Evolutionary conservation across 1,140 invertebrate species (phyloP).

Genomic region (Orius insidiosus): DNA sequence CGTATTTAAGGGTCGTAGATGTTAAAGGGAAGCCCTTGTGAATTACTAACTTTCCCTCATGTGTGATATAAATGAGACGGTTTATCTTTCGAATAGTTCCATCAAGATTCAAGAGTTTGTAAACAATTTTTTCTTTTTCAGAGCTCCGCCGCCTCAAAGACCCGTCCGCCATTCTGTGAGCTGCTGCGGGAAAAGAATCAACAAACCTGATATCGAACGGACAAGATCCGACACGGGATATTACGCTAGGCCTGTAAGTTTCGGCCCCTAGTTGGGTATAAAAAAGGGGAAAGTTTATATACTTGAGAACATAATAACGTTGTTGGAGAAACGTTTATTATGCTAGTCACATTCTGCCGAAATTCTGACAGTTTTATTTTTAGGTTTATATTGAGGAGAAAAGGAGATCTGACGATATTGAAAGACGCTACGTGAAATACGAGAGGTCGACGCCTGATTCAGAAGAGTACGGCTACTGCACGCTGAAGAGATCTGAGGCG

Average conservation of each 20-base stretch:
- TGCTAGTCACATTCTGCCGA: too few relatives aligned
- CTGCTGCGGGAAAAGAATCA: constrained; percentile 5
- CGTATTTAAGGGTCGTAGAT: too few relatives aligned
- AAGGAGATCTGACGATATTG: constrained; percentile 1
- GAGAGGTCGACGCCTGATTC: not conserved
- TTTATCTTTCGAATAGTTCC: too few relatives aligned
- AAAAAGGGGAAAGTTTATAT: too few relatives aligned
- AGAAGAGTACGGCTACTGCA: constrained; percentile 3
- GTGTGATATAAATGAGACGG: too few relatives aligned
- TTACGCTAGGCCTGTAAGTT: constrained; percentile 4
- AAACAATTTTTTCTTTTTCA: constrained; percentile 4
- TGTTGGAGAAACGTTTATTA: too few relatives aligned
- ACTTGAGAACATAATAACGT: too few relatives aligned
- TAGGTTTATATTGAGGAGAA: constrained; percentile 4
- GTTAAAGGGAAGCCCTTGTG: too few relatives aligned
- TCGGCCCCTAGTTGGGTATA: too few relatives aligned
- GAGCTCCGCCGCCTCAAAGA: not conserved
- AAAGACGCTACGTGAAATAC: constrained; percentile 8
- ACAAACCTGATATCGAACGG: constrained; percentile 3
- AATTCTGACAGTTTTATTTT: not conserved
- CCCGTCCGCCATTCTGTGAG: constrained; percentile 1
- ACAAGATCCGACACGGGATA: constrained; percentile 6
- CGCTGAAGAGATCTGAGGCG: not conserved
- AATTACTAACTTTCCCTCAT: too few relatives aligned
- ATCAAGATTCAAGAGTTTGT: not conserved